phyloP scores from a whole-genome alignment of 2,797 vertebrate genomes.

The Crocidura indochinensis region DNA sequence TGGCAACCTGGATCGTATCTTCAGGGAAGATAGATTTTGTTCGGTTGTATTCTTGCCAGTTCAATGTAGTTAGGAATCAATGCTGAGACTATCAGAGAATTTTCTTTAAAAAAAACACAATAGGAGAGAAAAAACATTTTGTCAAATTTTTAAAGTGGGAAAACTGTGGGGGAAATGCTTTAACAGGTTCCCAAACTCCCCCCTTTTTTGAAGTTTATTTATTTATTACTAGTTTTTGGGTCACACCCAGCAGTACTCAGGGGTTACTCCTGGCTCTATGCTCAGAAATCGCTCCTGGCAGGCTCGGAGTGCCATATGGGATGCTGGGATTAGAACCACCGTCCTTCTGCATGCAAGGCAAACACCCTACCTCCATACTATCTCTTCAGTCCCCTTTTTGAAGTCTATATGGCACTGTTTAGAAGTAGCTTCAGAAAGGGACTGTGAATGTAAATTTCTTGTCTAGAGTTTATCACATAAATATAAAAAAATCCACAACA shows the following conservation, averaged over 20 bases:
- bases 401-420: slow-evolving; percentile 66
- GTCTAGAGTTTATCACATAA: slow-evolving; percentile 70
- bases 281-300: too few species aligned
- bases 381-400: neutral
- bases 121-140: slow-evolving; percentile 78
- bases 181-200: slow-evolving; percentile 61
- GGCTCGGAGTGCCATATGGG: too few species aligned
- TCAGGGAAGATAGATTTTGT: slow-evolving; percentile 41
- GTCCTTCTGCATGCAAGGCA: too few species aligned
- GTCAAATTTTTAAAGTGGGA: slow-evolving; percentile 75
- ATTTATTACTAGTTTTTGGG: neutral
- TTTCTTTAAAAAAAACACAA: slow-evolving; percentile 75
- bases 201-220: slow-evolving; percentile 14
- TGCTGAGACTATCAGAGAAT: slow-evolving; percentile 69
- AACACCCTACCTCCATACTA: too few species aligned
- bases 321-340: too few species aligned
- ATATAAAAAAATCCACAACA: slow-evolving; percentile 42
- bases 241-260: too few species aligned
- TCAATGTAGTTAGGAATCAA: slow-evolving; percentile 46
- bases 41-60: slow-evolving; percentile 62
- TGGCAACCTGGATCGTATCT: slow-evolving; percentile 18
- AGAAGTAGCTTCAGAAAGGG: slow-evolving; percentile 80
- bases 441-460: slow-evolving; percentile 66
- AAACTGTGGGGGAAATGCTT: slow-evolving; percentile 55
- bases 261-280: too few species aligned